These are phyloP conservation scores for Neosilurus mollespiculum DNA, from an alignment of 2,797 vertebrate species.

Conservation along the genomic window DNA sequence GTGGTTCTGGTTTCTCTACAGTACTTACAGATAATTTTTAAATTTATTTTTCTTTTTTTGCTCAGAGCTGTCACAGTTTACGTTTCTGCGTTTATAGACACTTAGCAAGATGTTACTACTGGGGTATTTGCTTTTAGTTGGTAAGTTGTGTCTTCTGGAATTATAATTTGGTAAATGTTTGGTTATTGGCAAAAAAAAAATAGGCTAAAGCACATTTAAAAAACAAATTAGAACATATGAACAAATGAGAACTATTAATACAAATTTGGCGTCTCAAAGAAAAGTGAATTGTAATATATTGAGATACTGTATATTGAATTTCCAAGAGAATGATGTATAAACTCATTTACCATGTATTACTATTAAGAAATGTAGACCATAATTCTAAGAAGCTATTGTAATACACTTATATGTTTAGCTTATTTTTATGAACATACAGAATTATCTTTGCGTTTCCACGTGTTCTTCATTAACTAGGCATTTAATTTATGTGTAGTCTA, in stretches of 20 bases:
- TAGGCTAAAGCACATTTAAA: not conserved
- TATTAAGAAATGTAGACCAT: not conserved
- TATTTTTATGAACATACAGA: not conserved
- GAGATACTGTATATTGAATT: not conserved
- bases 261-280: too few relatives aligned
- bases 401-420: not conserved
- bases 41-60: not conserved
- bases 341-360: not conserved
- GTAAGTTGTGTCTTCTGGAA: slow-evolving; percentile 16
- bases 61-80: too few relatives aligned
- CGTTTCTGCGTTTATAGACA: not conserved
- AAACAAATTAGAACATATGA: too few relatives aligned
- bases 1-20: not conserved
- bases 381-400: not conserved
- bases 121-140: slow-evolving; percentile 12
- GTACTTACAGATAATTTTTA: not conserved
- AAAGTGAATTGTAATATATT: not conserved
- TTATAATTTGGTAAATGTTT: too few relatives aligned
- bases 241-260: too few relatives aligned
- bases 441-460: not conserved
- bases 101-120: slow-evolving; percentile 19
- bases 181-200: not conserved
- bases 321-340: not conserved
- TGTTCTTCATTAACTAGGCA: not conserved
- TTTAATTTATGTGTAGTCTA: not conserved